Conservation (phyloP, 2,797 vertebrate genomes). For the Syncerus caffer region DNA sequence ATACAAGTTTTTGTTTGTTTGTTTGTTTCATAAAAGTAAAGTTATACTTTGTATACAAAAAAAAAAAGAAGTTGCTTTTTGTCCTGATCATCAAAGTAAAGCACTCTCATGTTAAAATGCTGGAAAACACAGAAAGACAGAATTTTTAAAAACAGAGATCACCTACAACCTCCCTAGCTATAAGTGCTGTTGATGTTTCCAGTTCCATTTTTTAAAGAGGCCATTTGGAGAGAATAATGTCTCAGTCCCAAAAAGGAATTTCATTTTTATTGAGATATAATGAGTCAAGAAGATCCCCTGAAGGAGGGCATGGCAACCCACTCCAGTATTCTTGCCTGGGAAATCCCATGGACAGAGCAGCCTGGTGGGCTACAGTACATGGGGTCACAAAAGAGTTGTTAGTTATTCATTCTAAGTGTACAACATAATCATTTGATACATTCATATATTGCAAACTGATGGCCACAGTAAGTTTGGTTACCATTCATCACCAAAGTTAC, state of each 20-base stretch:
- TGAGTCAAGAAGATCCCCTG: background rate
- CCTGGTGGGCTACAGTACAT: background rate
- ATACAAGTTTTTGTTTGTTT: background rate
- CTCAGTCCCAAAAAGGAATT: background rate
- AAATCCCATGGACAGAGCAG: background rate
- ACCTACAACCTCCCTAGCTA: background rate
- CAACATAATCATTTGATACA: background rate
- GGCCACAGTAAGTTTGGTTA: background rate
- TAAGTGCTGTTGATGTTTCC: background rate
- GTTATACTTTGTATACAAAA: background rate
- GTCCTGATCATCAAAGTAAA: background rate
- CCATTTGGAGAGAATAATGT: background rate
- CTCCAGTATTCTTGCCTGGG: background rate
- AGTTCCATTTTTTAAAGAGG: conserved; percentile 28
- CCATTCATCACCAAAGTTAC: background rate
- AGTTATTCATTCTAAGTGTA: background rate
- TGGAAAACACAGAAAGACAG: conserved; percentile 12
- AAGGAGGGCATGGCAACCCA: background rate
- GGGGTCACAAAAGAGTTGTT: background rate
- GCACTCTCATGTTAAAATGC: background rate
- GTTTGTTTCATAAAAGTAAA: background rate
- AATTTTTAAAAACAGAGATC: conserved; percentile 1
- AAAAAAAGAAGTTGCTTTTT: conserved; percentile 24
- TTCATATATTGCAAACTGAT: background rate
- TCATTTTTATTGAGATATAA: background rate